Percentiles rank a stretch among this genome's conserved stretches.
These are phyloP conservation scores for Grammomys surdaster DNA, from an alignment of 2,113 vertebrate species.

Conservation along the genomic window DNA sequence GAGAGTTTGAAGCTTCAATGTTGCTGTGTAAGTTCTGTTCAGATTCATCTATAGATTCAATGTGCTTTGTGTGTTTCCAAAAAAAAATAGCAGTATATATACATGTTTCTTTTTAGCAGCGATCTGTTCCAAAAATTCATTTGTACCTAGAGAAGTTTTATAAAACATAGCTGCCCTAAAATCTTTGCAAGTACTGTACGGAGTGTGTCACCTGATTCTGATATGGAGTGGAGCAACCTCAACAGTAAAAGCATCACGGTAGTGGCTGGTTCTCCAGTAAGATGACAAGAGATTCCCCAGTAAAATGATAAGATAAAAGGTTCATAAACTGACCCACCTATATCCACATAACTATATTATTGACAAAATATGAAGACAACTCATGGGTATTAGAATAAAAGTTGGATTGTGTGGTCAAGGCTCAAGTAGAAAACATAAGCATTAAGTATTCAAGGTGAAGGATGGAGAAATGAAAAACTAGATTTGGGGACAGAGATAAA, in stretches of 20 bases:
- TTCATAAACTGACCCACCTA: neutral
- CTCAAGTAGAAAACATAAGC: neutral
- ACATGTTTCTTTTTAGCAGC: neutral
- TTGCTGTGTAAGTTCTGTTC: neutral
- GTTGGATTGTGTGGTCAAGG: fast-evolving
- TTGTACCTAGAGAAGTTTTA: neutral
- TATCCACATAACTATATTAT: neutral
- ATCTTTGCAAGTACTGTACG: neutral
- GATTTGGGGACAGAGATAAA: too few species aligned
- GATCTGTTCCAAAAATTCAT: neutral
- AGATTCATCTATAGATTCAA: neutral
- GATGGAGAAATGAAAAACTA: neutral
- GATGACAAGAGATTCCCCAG: neutral
- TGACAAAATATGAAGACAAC: neutral
- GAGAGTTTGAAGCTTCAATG: neutral
- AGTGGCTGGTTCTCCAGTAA: too few species aligned
- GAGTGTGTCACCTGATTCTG: neutral
- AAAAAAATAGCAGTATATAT: neutral
- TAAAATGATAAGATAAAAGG: neutral
- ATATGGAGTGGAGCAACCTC: neutral
- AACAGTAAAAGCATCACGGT: neutral
- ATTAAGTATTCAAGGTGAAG: neutral
- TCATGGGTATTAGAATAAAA: neutral
- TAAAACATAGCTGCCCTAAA: neutral
- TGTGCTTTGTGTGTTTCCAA: neutral